Percentiles rank a stretch among this genome's conserved stretches.
Conservation (phyloP, 2,888 invertebrate species). For the Apotomis capreana region DNA sequence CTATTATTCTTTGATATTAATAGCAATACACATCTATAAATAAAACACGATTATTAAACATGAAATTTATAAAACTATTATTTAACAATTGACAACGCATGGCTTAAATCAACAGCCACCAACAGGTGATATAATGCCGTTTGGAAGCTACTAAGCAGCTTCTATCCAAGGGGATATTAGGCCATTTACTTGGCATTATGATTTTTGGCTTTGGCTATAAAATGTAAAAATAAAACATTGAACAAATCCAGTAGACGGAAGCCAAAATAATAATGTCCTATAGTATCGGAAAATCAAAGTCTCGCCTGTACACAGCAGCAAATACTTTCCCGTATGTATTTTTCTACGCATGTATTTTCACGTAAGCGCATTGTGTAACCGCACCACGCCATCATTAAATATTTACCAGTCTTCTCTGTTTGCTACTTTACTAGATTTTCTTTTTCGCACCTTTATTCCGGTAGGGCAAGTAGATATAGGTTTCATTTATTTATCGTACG, state of each 20-base stretch:
- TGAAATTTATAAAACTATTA: too few relatives aligned
- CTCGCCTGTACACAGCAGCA: neutral
- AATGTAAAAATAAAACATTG: too few relatives aligned
- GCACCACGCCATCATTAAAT: conserved; percentile 17
- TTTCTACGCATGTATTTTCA: conserved; percentile 25
- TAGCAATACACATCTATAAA: neutral
- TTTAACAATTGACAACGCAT: too few relatives aligned
- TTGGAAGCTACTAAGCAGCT: too few relatives aligned
- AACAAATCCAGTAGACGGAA: too few relatives aligned
- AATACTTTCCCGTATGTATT: conserved; percentile 15
- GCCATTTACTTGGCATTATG: too few relatives aligned
- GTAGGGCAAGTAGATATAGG: neutral
- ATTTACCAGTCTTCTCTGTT: conserved; percentile 20
- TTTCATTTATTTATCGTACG: too few relatives aligned
- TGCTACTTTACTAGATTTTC: conserved; percentile 8
- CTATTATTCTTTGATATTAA: conserved; percentile 47
- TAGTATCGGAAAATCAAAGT: neutral
- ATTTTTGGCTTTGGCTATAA: too few relatives aligned
- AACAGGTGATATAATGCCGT: too few relatives aligned
- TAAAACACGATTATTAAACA: too few relatives aligned
- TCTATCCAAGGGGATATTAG: too few relatives aligned
- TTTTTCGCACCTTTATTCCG: conserved; percentile 9
- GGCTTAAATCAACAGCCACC: too few relatives aligned
- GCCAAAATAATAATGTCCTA: neutral
- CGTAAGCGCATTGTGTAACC: conserved; percentile 22